phyloP scores from a whole-genome alignment of 2,113 vertebrate genomes.

The Isurus oxyrinchus region DNA sequence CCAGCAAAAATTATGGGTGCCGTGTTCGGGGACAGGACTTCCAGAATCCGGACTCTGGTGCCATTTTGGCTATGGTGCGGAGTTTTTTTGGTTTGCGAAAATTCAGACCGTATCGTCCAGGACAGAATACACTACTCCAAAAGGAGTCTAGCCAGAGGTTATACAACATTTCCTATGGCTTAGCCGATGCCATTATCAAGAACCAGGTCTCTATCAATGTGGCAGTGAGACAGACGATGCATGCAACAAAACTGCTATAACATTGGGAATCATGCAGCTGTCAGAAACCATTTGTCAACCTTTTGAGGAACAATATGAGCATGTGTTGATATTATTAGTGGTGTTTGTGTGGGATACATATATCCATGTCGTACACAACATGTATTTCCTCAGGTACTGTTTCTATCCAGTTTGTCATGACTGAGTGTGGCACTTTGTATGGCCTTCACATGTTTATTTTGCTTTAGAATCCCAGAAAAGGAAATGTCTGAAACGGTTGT shows the following conservation, averaged over 20 bases:
- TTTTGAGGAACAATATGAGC: not conserved
- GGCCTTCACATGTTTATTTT: not conserved
- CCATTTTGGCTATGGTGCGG: no score
- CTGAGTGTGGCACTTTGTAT: not conserved
- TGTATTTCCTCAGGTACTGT: not conserved
- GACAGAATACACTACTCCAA: not conserved
- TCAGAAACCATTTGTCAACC: not conserved
- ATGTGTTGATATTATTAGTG: not conserved
- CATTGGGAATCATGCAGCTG: not conserved
- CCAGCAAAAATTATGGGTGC: no score
- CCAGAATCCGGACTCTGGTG: no score
- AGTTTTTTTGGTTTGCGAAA: no score
- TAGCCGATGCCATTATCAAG: not conserved
- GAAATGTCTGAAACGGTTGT: constrained; percentile 68
- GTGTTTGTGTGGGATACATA: not conserved
- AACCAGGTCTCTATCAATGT: not conserved
- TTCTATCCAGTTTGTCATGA: not conserved
- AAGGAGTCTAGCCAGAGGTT: not conserved
- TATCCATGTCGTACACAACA: not conserved
- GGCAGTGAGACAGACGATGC: not conserved
- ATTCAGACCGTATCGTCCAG: no score
- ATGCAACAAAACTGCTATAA: not conserved
- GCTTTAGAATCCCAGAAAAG: constrained; percentile 82
- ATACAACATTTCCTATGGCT: not conserved
- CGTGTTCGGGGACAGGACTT: no score